Percentiles rank a stretch among this genome's conserved stretches.
These are phyloP conservation scores for Hesperophylax magnus DNA, from an alignment of 1,140 invertebrate species.

Conservation along the genomic window DNA sequence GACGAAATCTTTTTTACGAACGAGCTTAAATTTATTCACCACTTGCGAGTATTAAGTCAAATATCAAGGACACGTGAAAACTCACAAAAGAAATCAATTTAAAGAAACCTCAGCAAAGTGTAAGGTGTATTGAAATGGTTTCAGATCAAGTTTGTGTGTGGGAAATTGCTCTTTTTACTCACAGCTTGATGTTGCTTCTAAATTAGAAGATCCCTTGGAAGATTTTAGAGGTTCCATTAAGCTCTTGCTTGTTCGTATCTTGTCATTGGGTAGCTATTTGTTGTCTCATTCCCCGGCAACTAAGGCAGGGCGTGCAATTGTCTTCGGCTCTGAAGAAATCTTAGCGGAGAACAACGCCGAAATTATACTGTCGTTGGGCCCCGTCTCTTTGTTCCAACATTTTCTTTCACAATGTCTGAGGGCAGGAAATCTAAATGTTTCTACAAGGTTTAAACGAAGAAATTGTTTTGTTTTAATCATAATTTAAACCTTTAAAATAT, in stretches of 20 bases:
- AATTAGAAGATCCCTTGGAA: too few relatives aligned
- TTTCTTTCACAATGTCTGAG: not conserved
- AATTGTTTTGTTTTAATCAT: slow-evolving; percentile 6
- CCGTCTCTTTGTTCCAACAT: slow-evolving; percentile 14
- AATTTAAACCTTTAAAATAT: not conserved
- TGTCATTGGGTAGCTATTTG: slow-evolving; percentile 35
- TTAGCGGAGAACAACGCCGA: slow-evolving; percentile 5
- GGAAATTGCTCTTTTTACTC: not conserved
- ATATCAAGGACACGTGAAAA: too few relatives aligned
- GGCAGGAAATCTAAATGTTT: slow-evolving; percentile 1
- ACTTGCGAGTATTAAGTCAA: too few relatives aligned
- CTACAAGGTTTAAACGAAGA: slow-evolving; percentile 8
- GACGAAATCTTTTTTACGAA: too few relatives aligned
- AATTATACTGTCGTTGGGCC: slow-evolving; percentile 36
- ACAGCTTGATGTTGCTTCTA: not conserved
- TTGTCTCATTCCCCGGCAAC: slow-evolving; percentile 33
- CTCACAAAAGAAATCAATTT: not conserved
- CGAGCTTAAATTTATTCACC: too few relatives aligned
- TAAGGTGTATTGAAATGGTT: not conserved
- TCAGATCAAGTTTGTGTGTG: too few relatives aligned
- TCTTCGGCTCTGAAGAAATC: slow-evolving; percentile 35
- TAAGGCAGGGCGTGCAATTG: slow-evolving; percentile 41
- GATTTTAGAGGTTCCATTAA: slow-evolving; percentile 4
- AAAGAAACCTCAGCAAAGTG: slow-evolving; percentile 8
- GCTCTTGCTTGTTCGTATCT: slow-evolving; percentile 26